Base-by-base conservation (phyloP, 2,797 vertebrate genomes). In the Xiphorhynchus erythropygius region DNA sequence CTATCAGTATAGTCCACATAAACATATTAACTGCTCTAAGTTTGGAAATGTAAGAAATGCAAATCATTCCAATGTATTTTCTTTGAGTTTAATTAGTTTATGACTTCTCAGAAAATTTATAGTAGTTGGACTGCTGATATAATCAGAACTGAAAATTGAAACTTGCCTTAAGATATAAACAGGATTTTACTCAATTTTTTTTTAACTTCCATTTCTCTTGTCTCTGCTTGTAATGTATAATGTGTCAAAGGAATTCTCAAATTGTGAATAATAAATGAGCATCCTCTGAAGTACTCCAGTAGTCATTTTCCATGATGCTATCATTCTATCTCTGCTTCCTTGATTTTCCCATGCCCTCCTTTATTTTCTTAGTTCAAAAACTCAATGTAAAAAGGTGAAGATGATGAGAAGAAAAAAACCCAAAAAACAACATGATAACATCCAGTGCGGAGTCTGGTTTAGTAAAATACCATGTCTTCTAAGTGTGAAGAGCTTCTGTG, bases 61-160 rank as follows among this genome's bases (percentile, higher is more conserved):
- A 95, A 87, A 95, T 94, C 5, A 50, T 73, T 75, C 12, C 42
- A 75, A 49, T 75, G 27, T 63, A 63, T 91, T 89, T 94, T 78
- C 13, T 57, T 89, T 68, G 50, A 7, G 9, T 92, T 89, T 93
- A 96, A 94, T 96, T 94, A 89, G 47, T 91, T 89, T 89, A 55
- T 64, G 68, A n/a, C 33, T 75, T 82, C 59, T 93, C 21, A 74
- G 44, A 85, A 78, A 76, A 92, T 67, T 28, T 79, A 70, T 56
- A 44, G 69, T 30, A 69, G n/a, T 79, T 77, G 33, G 88, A 82
- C 49, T 60, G 69, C 71, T 96, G 75, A 92, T 81, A 52, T 22
- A 64, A 89, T 65, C 81, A 87, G 59, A 94, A 57, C 30, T 90
- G 73, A 87, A 94, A 96, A 92, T 74, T 86, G 91, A 95, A 91